phyloP scores from a whole-genome alignment of 2,797 vertebrate species.

The Melanotaenia boesemani region DNA sequence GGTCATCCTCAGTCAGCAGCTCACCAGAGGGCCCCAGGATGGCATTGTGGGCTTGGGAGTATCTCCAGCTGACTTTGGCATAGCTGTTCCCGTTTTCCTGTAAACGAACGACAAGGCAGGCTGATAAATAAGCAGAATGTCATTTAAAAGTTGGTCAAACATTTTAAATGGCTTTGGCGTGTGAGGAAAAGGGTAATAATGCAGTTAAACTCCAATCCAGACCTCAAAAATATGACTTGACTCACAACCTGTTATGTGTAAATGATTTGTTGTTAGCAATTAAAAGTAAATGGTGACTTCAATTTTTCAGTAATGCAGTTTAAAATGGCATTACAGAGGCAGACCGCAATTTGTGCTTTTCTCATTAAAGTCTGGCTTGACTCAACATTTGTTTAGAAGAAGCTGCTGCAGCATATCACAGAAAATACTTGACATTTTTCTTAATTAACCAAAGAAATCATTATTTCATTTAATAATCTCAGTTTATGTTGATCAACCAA shows the following conservation, averaged over 20 bases:
- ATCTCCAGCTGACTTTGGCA: constrained; percentile 87
- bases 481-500: neutral
- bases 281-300: constrained; percentile 51
- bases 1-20: constrained; percentile 92
- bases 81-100: constrained; percentile 79
- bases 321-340: constrained; percentile 35
- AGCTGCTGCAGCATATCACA: neutral
- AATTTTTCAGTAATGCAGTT: constrained; percentile 39
- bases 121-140: constrained; percentile 40
- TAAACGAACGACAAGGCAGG: constrained; percentile 20
- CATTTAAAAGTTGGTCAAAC: constrained; percentile 28
- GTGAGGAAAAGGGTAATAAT: constrained; percentile 44
- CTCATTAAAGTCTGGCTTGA: constrained; percentile 34
- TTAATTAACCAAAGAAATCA: neutral
- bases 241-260: constrained; percentile 40
- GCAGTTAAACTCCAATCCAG: constrained; percentile 48
- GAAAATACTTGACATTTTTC: neutral
- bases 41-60: constrained; percentile 90
- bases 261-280: constrained; percentile 59
- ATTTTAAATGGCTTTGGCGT: constrained; percentile 33
- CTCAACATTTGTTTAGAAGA: constrained; percentile 25
- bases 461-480: neutral
- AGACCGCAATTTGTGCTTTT: constrained; percentile 29
- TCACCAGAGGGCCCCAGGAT: constrained; percentile 96
- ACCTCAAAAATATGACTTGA: constrained; percentile 56